Conservation (phyloP, 2,797 vertebrate genomes). For the Sternarchorhynchus goeldii region DNA sequence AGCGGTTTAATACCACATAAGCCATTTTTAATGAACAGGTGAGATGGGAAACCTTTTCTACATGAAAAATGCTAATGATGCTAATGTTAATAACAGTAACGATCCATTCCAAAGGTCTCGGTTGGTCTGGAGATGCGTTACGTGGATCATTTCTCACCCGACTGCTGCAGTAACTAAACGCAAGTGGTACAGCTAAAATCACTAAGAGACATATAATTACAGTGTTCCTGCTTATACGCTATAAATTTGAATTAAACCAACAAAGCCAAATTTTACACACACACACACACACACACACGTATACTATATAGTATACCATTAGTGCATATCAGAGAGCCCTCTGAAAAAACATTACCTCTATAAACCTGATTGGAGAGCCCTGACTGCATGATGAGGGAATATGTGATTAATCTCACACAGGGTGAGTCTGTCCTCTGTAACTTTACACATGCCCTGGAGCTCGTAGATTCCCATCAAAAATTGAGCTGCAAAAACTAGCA, state of each 20-base stretch:
- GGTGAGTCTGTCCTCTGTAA: conserved; percentile 30
- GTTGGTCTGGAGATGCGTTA: conserved; percentile 19
- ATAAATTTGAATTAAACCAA: no score
- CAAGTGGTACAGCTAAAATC: background rate
- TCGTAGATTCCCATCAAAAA: conserved; percentile 42
- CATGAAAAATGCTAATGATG: conserved; percentile 33
- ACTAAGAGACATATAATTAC: conserved; percentile 11
- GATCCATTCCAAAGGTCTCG: conserved; percentile 19
- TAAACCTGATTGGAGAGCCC: conserved; percentile 19
- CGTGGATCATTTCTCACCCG: conserved; percentile 16
- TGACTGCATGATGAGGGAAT: conserved; percentile 46
- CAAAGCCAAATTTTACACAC: no score
- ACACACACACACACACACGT: no score
- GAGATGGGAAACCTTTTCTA: conserved; percentile 39
- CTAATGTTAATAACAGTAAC: conserved; percentile 34
- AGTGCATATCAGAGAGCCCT: conserved; percentile 24
- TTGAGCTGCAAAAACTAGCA: conserved; percentile 34
- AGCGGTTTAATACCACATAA: conserved; percentile 33
- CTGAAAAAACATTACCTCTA: conserved; percentile 46
- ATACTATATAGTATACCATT: conserved; percentile 34
- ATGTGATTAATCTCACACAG: conserved; percentile 52
- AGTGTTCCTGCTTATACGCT: background rate
- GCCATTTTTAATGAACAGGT: conserved; percentile 51
- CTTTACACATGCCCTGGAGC: conserved; percentile 28
- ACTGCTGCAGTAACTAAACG: conserved; percentile 17